These are phyloP conservation scores for Arenaria interpres DNA, from an alignment of 2,113 vertebrate species.

Conservation along the genomic window DNA sequence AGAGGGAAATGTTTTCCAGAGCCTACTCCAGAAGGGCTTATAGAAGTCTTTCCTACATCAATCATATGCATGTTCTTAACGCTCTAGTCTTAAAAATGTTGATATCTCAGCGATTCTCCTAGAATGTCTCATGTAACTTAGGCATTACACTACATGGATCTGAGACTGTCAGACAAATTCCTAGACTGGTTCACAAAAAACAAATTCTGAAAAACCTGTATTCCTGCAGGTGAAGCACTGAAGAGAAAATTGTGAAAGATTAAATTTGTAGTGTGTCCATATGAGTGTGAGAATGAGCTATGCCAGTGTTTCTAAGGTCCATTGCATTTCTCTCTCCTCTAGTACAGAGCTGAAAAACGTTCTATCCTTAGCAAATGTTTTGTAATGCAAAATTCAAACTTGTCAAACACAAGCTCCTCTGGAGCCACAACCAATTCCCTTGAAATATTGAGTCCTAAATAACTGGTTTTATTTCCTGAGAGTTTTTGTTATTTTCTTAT, in stretches of 20 bases:
- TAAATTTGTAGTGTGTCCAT: not conserved
- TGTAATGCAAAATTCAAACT: not conserved
- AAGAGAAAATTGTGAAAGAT: not conserved
- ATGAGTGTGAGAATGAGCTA: not conserved
- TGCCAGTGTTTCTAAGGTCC: not conserved
- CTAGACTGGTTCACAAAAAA: not conserved
- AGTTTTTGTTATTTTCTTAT: slow-evolving; percentile 44
- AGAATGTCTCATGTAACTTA: not conserved
- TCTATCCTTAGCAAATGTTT: not conserved
- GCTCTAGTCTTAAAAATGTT: not conserved
- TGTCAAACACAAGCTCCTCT: not conserved
- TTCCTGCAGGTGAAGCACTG: not conserved
- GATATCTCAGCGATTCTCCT: not conserved
- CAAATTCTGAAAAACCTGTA: not conserved
- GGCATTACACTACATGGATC: not conserved
- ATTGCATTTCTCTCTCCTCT: not conserved
- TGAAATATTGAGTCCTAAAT: slow-evolving; percentile 39
- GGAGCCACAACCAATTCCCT: not conserved
- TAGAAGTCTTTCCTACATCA: not conserved
- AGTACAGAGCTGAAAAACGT: not conserved
- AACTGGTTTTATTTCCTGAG: slow-evolving; percentile 5
- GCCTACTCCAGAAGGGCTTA: not conserved
- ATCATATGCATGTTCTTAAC: not conserved
- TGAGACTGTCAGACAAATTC: not conserved
- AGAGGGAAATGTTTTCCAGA: not conserved